A percentile compares a stretch with the other conserved stretches of the same genome.
These are phyloP conservation scores for Meandrusa payeni DNA, from an alignment of 2,888 invertebrate species.

Conservation along the genomic window DNA sequence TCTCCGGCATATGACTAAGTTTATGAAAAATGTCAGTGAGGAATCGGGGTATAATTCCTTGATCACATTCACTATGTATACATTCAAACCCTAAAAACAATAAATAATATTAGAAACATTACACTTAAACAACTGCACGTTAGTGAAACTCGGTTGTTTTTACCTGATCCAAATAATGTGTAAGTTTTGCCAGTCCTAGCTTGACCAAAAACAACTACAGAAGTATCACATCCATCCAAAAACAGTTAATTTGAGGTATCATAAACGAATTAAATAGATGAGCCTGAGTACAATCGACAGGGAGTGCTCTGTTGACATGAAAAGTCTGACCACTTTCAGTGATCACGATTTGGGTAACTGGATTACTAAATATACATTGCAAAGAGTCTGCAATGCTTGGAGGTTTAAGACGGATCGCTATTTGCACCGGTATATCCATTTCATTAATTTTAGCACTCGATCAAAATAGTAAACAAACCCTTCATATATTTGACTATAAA, in stretches of 20 bases:
- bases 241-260: conserved; percentile 83
- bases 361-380: conserved; percentile 81
- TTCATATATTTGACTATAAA: no score
- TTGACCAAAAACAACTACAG: conserved; percentile 86
- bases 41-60: conserved; percentile 86
- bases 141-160: no score
- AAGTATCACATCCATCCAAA: conserved; percentile 89
- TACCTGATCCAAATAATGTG: conserved; percentile 86
- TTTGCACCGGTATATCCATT: conserved; percentile 88
- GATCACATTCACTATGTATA: conserved; percentile 84
- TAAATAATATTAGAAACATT: conserved; percentile 14
- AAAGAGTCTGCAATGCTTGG: conserved; percentile 77
- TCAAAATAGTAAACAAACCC: conserved; percentile 13
- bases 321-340: conserved; percentile 81
- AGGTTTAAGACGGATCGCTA: conserved; percentile 84
- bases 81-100: conserved; percentile 69
- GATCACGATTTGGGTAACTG: conserved; percentile 80
- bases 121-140: no score
- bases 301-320: conserved; percentile 74
- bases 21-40: conserved; percentile 86
- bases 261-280: conserved; percentile 84
- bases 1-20: conserved; percentile 82
- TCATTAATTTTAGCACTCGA: conserved; percentile 23
- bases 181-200: conserved; percentile 86
- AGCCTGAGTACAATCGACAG: conserved; percentile 82